Conservation (phyloP, 2,797 vertebrate genomes). For the Tolypeutes matacus region DNA sequence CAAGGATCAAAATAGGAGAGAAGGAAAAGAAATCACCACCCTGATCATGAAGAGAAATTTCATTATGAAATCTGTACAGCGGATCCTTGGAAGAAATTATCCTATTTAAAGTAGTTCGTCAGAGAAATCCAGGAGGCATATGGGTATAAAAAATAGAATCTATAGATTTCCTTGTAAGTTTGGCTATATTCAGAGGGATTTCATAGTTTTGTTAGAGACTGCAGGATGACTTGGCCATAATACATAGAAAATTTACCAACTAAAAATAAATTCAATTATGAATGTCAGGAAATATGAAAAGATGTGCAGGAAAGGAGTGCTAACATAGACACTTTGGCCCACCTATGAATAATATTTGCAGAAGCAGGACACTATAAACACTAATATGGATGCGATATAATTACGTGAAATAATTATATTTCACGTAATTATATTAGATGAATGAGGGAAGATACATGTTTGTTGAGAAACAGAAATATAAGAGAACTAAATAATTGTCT, state of each 20-base stretch:
- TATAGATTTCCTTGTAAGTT: neutral
- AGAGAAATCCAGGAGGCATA: neutral
- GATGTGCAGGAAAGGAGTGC: neutral
- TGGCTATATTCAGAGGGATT: neutral
- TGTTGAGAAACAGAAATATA: neutral
- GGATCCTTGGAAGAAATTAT: neutral
- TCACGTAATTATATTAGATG: neutral
- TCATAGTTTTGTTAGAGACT: conserved; percentile 43
- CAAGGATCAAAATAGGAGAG: no score
- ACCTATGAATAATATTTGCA: neutral
- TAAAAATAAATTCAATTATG: conserved; percentile 29
- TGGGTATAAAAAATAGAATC: neutral
- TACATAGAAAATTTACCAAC: neutral
- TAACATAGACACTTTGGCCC: neutral
- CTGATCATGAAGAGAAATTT: no score
- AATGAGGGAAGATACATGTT: neutral
- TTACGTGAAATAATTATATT: no score
- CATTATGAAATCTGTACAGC: no score
- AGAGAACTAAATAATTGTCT: neutral
- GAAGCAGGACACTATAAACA: neutral
- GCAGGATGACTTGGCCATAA: neutral
- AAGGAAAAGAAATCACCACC: no score
- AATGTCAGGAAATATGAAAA: neutral
- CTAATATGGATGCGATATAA: neutral
- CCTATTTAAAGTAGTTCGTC: neutral